Evolutionary conservation across 37 sponge, comb jelly and placozoan genomes (phyloP), one percentile per base, ranked within the genome.

Genomic region (Geodia barretti): DNA sequence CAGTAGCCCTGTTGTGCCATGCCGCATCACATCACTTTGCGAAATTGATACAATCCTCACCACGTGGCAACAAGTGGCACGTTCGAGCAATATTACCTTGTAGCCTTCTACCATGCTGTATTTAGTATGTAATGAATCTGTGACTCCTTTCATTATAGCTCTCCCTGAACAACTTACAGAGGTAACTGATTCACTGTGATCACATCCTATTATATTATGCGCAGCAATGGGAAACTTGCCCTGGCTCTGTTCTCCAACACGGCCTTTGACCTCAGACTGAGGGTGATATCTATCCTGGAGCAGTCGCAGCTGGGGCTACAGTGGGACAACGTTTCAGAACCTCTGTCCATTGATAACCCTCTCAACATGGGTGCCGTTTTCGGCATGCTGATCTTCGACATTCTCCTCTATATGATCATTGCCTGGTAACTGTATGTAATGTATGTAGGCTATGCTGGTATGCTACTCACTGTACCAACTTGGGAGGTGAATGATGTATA

Each of bases 331-430:
- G 64, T 83, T 41, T 88, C 37, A 1, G n/a, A 66, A 30, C 88
- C 88, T 9, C 72, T 87, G 54, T 90, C 89, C 17, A 72, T 62
- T 24, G 89, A 89, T 61, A 95, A 97, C 54, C 43, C 41, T 26
- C 92, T 97, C 81, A 83, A 76, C 43, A 59, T 97, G 71, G 86
- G 64, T 0, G 64, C 72, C 21, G 93, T 93, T 9, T 80, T 90
- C 62, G 81, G 65, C 36, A 97, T 97, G 98, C 33, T 97, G 70
- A 35, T 91, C 20, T 33, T 95, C 3, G 93, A 92, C 82, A 63
- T 81, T 39, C 21, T 97, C 33, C 5, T 97, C 71, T 95, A 97
- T 82, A 84, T 92, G 68, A 36, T 95, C 37, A 36, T 97, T 19
- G 89, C 91, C 24, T 97, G 98, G 98, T 96, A 37, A 76, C 83